Evolutionary conservation across 2,113 vertebrate genomes (phyloP), one percentile per base, ranked within the genome.

Genomic region (Bubo bubo): DNA sequence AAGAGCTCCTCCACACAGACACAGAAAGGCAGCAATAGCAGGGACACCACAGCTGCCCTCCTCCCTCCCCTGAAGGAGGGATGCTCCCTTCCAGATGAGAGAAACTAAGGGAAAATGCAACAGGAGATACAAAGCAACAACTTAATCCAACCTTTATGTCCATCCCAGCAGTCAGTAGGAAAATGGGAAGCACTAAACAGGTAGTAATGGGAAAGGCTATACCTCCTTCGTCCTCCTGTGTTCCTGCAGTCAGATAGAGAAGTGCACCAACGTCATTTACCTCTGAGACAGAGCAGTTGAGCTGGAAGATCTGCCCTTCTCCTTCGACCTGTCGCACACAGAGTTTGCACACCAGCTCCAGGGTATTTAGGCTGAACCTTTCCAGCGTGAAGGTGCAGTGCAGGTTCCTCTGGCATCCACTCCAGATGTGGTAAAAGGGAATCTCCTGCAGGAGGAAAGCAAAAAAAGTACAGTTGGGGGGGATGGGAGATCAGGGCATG

Each of bases 291-390:
- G 98, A 98, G 95, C 98, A 99, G 98, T 98, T 99, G 63, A 99
- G 98, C 96, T 99, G 99, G 96, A 99, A 99, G 96, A 99, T 99
- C 98, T 99, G 99, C 15, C 99, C 99, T 92, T 99, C 99, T 59
- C 99, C 99, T 93, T 99, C 99, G 0, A 99, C 99, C 97, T 99
- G 99, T 27, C 99, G 97, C 64, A 99, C 99, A 10, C 99, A 99
- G 45, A 99, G 98, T 86, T 99, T 99, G 97, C 99, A 99, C 68
- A 99, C 98, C 68, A 99, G 98, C 70, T 99, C 99, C 39, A 98
- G 90, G 20, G 98, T 99, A 90, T 97, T 98, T 49, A 98, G 87
- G 93, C 98, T 99, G 95, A 99, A 98, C 74, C 99, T 98, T 94
- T 99, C 99, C 98, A 99, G 97, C 1, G 98, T 99, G 98, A 99